A percentile compares a stretch with the other conserved stretches of the same genome.
phyloP scores from a whole-genome alignment of 92 coral and sea anemone species.

The Phenganax marumi region DNA sequence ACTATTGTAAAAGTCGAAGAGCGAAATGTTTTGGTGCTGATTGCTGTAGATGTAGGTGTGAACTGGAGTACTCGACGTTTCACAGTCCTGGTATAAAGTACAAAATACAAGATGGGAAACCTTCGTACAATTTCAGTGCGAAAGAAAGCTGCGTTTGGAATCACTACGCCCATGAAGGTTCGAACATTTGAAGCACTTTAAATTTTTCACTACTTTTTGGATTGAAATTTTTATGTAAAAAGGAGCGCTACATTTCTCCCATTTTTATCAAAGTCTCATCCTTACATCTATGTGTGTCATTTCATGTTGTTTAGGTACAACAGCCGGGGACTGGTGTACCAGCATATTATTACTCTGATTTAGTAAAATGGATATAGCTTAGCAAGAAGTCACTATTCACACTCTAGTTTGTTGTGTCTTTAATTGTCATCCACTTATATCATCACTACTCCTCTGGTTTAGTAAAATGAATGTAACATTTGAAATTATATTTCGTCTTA shows the following conservation, averaged over 20 bases:
- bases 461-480: not conserved
- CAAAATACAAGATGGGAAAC: not conserved
- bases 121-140: constrained; percentile 12
- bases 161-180: constrained; percentile 38
- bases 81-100: constrained; percentile 35
- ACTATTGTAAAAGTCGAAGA: constrained; percentile 18
- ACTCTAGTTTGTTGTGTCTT: not conserved
- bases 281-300: not conserved
- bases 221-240: not conserved
- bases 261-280: not conserved
- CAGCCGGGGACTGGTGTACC: too few relatives aligned
- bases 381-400: too few relatives aligned
- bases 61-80: constrained; percentile 20
- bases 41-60: constrained; percentile 48
- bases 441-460: not conserved
- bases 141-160: constrained; percentile 32
- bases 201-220: not conserved
- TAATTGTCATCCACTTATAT: too few relatives aligned
- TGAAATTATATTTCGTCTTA: not conserved
- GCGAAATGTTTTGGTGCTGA: constrained; percentile 19
- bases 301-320: not conserved
- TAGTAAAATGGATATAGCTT: too few relatives aligned
- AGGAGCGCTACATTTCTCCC: not conserved
- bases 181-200: too few relatives aligned
- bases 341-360: too few relatives aligned